phyloP scores from a whole-genome alignment of 2,113 vertebrate species.

The Eolophus roseicapilla region DNA sequence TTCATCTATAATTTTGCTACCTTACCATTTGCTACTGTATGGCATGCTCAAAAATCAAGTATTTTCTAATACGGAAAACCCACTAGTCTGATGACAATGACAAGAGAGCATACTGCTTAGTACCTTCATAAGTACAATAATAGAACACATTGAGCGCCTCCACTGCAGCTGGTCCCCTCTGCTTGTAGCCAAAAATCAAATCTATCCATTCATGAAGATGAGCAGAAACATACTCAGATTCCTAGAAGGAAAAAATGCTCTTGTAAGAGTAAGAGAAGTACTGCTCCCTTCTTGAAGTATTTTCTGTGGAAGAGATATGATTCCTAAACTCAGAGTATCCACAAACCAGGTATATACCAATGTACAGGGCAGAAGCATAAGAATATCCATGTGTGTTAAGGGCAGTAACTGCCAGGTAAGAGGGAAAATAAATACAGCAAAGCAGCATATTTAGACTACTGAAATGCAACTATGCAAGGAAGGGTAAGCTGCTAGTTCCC shows the following conservation, averaged over 20 bases:
- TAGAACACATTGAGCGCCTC: conserved; percentile 97
- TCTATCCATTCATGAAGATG: conserved; percentile 99
- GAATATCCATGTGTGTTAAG: not conserved
- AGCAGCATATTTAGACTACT: not conserved
- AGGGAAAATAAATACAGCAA: not conserved
- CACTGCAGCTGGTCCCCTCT: conserved; percentile 90
- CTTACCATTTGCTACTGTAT: not conserved
- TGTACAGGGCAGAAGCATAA: not conserved
- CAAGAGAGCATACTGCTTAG: not conserved
- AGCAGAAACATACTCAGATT: conserved; percentile 92
- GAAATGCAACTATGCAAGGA: not conserved
- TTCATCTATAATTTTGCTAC: not conserved
- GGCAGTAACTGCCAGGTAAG: not conserved
- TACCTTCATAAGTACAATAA: conserved; percentile 94
- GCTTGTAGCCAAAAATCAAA: conserved; percentile 97
- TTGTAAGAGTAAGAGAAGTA: not conserved
- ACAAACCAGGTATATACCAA: not conserved
- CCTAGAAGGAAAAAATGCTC: conserved; percentile 72
- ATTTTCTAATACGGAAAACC: not conserved
- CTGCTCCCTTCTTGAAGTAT: not conserved
- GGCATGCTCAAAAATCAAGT: not conserved
- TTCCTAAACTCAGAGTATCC: not conserved
- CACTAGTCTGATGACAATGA: not conserved
- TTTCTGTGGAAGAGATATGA: not conserved
- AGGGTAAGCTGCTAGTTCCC: not conserved